Percentiles rank a stretch among this genome's conserved stretches.
phyloP scores from a whole-genome alignment of 1,140 invertebrate genomes.

The Drosophila teissieri region DNA sequence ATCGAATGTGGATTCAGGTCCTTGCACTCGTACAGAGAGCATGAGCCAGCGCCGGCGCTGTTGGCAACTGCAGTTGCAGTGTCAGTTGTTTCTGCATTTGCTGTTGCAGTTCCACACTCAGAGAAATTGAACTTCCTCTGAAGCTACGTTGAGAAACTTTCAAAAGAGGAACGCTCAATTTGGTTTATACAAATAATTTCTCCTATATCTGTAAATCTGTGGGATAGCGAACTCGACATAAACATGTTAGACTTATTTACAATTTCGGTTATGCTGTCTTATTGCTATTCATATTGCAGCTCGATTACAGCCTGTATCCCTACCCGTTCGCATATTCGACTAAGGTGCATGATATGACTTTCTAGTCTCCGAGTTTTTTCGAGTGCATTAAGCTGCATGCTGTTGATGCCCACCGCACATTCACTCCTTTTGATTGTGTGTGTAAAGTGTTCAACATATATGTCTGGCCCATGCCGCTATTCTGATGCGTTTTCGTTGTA shows the following conservation, averaged over 20 bases:
- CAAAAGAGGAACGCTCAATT: too few species aligned
- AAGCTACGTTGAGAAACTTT: too few species aligned
- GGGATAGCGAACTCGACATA: too few species aligned
- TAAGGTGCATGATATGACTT: too few species aligned
- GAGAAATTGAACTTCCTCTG: neutral
- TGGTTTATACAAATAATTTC: too few species aligned
- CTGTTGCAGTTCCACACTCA: constrained; percentile 20
- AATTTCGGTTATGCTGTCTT: too few species aligned
- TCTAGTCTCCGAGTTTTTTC: neutral
- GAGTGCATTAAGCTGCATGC: constrained; percentile 25
- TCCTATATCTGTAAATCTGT: too few species aligned
- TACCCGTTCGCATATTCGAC: too few species aligned
- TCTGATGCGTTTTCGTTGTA: constrained; percentile 38
- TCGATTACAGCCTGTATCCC: too few species aligned
- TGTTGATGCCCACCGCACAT: constrained; percentile 19
- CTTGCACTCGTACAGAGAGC: constrained; percentile 24
- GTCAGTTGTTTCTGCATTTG: constrained; percentile 34
- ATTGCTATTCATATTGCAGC: too few species aligned
- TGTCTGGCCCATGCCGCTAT: constrained; percentile 59
- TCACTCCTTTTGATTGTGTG: constrained; percentile 13
- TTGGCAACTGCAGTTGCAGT: constrained; percentile 38
- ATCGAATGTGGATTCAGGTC: constrained; percentile 30
- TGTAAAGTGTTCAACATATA: constrained; percentile 12
- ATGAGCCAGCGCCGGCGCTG: constrained; percentile 31
- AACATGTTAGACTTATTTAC: too few species aligned